Conservation (phyloP, 2,113 vertebrate species). For the Tragelaphus imberbis region DNA sequence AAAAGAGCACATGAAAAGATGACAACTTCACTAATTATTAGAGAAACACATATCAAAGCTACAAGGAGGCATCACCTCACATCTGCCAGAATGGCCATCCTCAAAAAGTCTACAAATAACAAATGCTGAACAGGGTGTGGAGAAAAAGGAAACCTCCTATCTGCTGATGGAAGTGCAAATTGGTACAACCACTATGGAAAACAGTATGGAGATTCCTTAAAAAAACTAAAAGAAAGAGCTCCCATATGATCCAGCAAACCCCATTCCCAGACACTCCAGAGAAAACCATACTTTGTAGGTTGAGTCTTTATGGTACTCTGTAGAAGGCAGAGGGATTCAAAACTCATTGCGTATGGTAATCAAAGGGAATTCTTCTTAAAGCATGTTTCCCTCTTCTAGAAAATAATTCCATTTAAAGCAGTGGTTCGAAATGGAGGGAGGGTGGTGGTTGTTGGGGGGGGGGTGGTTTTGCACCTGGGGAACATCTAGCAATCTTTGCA, state of each 20-base stretch:
- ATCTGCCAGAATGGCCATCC: neutral
- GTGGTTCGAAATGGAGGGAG: neutral
- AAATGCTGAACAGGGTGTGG: neutral
- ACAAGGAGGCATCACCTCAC: neutral
- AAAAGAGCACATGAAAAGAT: neutral
- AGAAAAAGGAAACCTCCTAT: neutral
- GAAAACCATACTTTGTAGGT: neutral
- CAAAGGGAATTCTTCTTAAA: neutral
- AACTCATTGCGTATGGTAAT: neutral
- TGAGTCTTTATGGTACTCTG: neutral
- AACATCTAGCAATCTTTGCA: neutral
- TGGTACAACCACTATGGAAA: neutral
- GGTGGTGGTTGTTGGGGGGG: too few relatives aligned
- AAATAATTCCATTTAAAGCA: neutral
- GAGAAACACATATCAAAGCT: neutral
- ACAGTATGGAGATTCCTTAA: neutral
- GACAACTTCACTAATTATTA: neutral
- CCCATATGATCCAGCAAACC: neutral
- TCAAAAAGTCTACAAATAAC: neutral
- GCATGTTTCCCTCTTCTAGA: neutral
- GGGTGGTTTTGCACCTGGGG: neutral
- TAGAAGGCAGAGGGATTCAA: slow-evolving; percentile 7
- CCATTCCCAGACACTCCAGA: neutral
- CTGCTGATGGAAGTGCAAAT: neutral
- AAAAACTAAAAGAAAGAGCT: neutral